Evolutionary conservation across 2,888 invertebrate genomes (phyloP).

Genomic region (Calliphora vomitoria): DNA sequence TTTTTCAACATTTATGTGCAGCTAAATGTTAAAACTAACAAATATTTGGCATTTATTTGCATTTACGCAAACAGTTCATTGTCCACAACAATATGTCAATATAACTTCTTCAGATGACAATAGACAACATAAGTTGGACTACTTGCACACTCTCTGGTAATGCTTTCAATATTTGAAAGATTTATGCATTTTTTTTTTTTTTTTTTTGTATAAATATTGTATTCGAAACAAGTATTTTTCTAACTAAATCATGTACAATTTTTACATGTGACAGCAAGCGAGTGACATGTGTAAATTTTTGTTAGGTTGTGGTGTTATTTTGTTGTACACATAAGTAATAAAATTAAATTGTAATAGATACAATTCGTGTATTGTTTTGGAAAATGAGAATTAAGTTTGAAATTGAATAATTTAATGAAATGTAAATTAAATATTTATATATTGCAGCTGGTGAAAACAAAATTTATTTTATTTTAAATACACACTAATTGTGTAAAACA

Average conservation of each 20-base stretch:
- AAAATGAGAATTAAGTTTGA: no score
- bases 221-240: conserved; percentile 8
- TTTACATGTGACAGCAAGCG: conserved; percentile 14
- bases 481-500: no score
- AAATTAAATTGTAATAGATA: neutral
- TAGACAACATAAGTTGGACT: conserved; percentile 16
- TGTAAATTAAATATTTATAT: no score
- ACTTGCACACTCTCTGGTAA: neutral
- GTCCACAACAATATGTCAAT: conserved; percentile 57
- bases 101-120: conserved; percentile 26
- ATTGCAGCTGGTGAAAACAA: no score
- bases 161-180: conserved; percentile 42
- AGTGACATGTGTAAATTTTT: conserved; percentile 1
- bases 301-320: neutral
- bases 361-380: neutral
- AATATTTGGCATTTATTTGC: conserved; percentile 47
- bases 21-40: neutral
- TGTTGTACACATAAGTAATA: neutral
- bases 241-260: conserved; percentile 22
- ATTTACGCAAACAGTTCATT: conserved; percentile 44
- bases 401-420: no score
- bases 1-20: neutral
- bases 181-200: conserved; percentile 39
- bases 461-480: no score
- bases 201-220: conserved; percentile 23